Base-by-base conservation (phyloP, 2,113 vertebrate species). In the Rattus rattus region DNA sequence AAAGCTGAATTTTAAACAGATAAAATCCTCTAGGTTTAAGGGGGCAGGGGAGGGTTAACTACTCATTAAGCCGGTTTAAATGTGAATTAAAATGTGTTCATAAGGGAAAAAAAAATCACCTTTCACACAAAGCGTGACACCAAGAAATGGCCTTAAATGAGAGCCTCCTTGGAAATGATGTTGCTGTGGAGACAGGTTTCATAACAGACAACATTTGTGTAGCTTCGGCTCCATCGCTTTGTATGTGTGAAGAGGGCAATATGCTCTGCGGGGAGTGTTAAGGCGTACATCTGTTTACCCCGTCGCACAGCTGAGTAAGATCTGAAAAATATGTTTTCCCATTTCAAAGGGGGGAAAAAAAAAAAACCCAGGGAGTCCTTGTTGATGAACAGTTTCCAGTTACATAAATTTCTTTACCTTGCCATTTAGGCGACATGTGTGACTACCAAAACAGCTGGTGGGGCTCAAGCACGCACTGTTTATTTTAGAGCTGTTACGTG, bases 261-360 rank as follows among this genome's bases (percentile, higher is more conserved):
- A 28, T 54, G 90, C 76, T 95, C 94, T 26, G 72, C 12, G 76
- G 92, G 67, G 91, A 92, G 70, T 72, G 96, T 76, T 61, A 92
- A 92, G 49, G 95, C 77, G 75, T 52, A 89, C 91, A 96, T 94
- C 97, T 97, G 95, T 73, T 92, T 59, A 85, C 90, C 72, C 91
- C 81, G 30, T 72, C 75, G 76, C 72, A 73, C 52, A 91, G 92
- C 95, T 89, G 92, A 98, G 33, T 39, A 85, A 49, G 63, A 94
- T 88, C 90, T 90, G 88, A 95, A 97, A 97, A 92, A 87, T 20
- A 89, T 67, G 72, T 81, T 95, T 85, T 86, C 85, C 54, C 61
- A 33, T 91, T 96, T 88, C 85, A 90, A 52, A 93, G 90, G 73
- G 49, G 49, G 30, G 30, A 26, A 39, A 17, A 67, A 14, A 13